Percentiles rank a stretch among this genome's conserved stretches.
Conservation (phyloP, 2,888 invertebrate species). For the Ypsolopha scabrella region DNA sequence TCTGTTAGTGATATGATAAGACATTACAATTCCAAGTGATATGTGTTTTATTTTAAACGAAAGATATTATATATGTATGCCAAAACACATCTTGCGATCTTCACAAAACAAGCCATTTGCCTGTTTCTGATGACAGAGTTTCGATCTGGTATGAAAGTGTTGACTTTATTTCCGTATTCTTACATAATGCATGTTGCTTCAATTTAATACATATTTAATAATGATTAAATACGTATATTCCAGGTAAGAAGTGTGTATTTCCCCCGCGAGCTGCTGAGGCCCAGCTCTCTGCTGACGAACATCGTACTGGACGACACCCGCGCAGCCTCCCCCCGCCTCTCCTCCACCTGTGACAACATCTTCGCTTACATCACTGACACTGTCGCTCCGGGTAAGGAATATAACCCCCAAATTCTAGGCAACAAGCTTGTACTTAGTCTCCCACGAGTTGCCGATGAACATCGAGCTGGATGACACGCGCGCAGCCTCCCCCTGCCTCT, state of each 20-base stretch:
- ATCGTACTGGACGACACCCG: conserved; percentile 81
- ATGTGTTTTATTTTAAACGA: too few species aligned
- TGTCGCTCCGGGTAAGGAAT: conserved; percentile 76
- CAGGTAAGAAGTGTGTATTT: conserved; percentile 77
- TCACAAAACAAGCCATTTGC: too few species aligned
- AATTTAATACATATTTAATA: too few species aligned
- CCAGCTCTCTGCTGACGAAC: conserved; percentile 82
- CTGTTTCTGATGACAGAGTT: too few species aligned
- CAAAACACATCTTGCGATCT: too few species aligned
- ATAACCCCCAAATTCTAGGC: conserved; percentile 26
- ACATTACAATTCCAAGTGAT: too few species aligned
- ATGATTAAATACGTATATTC: neutral
- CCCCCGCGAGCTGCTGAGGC: conserved; percentile 79
- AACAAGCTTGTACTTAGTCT: conserved; percentile 79
- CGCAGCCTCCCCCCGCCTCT: conserved; percentile 59
- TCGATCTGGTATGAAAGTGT: too few species aligned
- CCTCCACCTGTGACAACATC: conserved; percentile 77
- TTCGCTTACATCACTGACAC: conserved; percentile 87
- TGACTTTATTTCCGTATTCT: too few species aligned
- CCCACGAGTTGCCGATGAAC: conserved; percentile 82
- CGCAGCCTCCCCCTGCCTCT: conserved; percentile 59
- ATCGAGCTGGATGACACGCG: conserved; percentile 81
- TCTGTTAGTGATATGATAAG: too few species aligned
- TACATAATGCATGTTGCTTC: too few species aligned
- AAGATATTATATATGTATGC: too few species aligned